Conservation (phyloP, 2,888 invertebrate genomes). For the Taphrorychus bicolor region DNA sequence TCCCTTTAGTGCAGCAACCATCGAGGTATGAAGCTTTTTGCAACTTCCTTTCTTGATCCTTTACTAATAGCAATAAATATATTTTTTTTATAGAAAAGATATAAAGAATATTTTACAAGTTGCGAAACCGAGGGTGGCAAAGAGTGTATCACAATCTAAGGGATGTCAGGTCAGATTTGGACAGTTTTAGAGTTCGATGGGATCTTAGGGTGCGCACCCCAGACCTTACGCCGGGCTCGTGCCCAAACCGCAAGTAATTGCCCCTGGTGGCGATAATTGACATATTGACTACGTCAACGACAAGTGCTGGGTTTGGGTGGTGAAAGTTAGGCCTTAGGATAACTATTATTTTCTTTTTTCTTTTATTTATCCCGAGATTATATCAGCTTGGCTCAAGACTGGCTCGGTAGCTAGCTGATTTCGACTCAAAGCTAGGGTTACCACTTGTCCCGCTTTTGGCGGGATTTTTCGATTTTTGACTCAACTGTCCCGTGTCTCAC, state of each 20-base stretch:
- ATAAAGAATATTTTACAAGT: background rate
- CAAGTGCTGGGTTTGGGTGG: conserved; percentile 46
- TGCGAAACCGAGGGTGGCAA: background rate
- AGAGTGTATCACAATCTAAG: background rate
- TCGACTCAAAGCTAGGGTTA: too few relatives aligned
- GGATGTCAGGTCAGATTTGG: background rate
- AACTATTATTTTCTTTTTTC: too few relatives aligned
- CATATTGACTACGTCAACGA: conserved; percentile 57
- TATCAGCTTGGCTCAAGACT: too few relatives aligned
- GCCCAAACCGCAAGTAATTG: conserved; percentile 55
- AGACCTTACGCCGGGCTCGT: conserved; percentile 42
- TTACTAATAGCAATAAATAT: background rate
- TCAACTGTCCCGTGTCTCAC: too few relatives aligned
- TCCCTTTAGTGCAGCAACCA: background rate
- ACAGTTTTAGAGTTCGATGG: conserved; percentile 22
- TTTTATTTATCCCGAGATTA: too few relatives aligned
- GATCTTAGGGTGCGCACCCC: conserved; percentile 16
- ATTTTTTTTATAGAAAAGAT: background rate
- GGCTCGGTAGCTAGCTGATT: too few relatives aligned
- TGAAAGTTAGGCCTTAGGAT: conserved; percentile 8
- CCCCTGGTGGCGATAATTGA: conserved; percentile 56
- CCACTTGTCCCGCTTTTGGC: too few relatives aligned
- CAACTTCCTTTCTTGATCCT: too few relatives aligned
- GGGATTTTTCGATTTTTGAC: too few relatives aligned
- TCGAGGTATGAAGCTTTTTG: background rate